Evolutionary conservation across 2,113 vertebrate genomes (phyloP).

Genomic region (Eurypyga helias): DNA sequence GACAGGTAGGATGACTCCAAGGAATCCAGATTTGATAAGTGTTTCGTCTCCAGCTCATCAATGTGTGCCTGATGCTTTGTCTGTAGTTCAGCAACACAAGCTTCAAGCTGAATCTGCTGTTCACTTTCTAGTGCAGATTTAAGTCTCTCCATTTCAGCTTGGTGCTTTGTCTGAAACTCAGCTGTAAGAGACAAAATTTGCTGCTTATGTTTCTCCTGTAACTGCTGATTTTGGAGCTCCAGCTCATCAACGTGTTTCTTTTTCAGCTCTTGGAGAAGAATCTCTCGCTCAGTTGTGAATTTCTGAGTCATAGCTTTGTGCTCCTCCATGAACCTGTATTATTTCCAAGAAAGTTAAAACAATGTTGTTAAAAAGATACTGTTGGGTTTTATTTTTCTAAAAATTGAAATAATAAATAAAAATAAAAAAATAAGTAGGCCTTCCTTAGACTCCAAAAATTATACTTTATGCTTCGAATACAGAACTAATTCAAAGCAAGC

Average conservation of each 20-base stretch:
- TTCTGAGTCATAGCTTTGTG: constrained; percentile 72
- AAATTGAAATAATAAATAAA: not conserved
- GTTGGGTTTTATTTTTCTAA: not conserved
- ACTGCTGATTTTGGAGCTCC: constrained; percentile 52
- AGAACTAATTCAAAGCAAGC: not conserved
- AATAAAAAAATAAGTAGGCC: not conserved
- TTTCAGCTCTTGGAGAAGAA: constrained; percentile 74
- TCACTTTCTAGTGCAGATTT: constrained; percentile 65
- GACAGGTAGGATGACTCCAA: constrained; percentile 85
- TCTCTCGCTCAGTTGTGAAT: constrained; percentile 76
- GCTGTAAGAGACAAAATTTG: constrained; percentile 45
- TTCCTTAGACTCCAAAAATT: not conserved
- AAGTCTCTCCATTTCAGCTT: constrained; percentile 67
- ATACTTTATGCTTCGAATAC: not conserved
- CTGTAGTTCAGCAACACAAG: constrained; percentile 73
- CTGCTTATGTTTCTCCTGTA: constrained; percentile 67
- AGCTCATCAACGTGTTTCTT: constrained; percentile 71
- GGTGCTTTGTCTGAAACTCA: constrained; percentile 72
- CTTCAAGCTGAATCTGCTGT: constrained; percentile 75
- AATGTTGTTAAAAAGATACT: not conserved
- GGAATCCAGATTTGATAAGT: constrained; percentile 85
- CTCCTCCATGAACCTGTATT: constrained; percentile 83
- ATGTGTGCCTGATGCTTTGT: constrained; percentile 78
- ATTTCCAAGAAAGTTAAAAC: not conserved
- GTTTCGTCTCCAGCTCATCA: constrained; percentile 80